Percentiles rank a stretch among this genome's conserved stretches.
Conservation (phyloP, 1,140 invertebrate genomes). For the Homarus americanus region DNA sequence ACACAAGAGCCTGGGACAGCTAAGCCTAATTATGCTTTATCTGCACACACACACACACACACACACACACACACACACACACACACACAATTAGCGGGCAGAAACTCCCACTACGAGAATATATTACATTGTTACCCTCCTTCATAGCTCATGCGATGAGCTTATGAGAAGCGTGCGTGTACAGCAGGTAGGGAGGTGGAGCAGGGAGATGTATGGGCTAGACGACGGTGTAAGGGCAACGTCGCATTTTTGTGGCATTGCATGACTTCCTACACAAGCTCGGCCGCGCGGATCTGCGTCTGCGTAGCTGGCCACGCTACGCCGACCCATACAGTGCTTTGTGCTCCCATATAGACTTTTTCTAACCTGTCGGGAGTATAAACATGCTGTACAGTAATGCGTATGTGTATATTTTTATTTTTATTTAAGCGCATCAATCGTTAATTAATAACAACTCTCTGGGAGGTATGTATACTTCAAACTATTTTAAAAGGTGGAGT, state of each 20-base stretch:
- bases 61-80: neutral
- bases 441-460: too few relatives aligned
- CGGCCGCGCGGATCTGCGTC: neutral
- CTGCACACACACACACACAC: neutral
- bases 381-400: too few relatives aligned
- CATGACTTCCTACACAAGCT: conserved; percentile 8
- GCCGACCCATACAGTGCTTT: neutral
- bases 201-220: neutral
- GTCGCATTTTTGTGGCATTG: neutral
- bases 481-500: neutral
- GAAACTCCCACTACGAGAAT: neutral
- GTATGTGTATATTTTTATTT: too few relatives aligned
- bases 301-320: neutral
- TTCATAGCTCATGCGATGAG: neutral
- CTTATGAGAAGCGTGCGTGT: neutral
- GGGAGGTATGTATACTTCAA: too few relatives aligned
- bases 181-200: neutral
- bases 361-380: too few relatives aligned
- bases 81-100: too few relatives aligned
- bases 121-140: neutral
- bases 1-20: neutral
- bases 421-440: too few relatives aligned
- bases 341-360: too few relatives aligned
- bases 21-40: neutral
- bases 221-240: too few relatives aligned